Evolutionary conservation across 2,113 vertebrate genomes (phyloP).

Genomic region (Pogonocichla stellata): DNA sequence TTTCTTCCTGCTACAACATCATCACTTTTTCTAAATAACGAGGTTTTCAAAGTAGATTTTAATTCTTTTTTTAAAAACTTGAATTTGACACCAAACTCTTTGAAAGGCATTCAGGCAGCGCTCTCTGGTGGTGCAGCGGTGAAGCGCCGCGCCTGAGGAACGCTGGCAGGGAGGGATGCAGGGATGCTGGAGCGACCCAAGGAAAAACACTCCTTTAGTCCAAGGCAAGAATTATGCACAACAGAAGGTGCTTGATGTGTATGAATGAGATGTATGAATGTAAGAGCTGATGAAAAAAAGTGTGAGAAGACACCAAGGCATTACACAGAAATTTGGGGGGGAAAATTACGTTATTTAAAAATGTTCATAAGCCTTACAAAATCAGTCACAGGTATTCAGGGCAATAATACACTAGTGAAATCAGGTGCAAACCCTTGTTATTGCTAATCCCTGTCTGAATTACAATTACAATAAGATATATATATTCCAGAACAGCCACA

Average conservation of each 20-base stretch:
- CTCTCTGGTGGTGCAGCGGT: slow-evolving; percentile 38
- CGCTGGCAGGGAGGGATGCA: background rate
- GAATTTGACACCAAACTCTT: background rate
- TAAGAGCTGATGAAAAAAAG: background rate
- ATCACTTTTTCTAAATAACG: background rate
- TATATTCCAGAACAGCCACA: background rate
- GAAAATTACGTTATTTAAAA: background rate
- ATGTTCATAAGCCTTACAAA: background rate
- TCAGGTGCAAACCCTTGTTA: background rate
- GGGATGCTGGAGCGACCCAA: background rate
- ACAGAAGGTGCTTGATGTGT: background rate
- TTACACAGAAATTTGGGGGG: background rate
- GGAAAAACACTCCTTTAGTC: background rate
- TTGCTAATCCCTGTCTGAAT: background rate
- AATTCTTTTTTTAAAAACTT: background rate
- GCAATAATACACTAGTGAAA: background rate
- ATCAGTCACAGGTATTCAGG: background rate
- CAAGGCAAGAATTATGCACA: background rate
- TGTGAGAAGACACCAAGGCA: background rate
- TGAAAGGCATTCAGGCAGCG: background rate
- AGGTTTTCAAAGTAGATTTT: background rate
- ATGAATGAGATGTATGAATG: background rate
- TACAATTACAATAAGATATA: background rate
- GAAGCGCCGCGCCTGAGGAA: background rate
- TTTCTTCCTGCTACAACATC: background rate